Evolutionary conservation across 2,888 invertebrate genomes (phyloP).

Genomic region (Andrena marginata): DNA sequence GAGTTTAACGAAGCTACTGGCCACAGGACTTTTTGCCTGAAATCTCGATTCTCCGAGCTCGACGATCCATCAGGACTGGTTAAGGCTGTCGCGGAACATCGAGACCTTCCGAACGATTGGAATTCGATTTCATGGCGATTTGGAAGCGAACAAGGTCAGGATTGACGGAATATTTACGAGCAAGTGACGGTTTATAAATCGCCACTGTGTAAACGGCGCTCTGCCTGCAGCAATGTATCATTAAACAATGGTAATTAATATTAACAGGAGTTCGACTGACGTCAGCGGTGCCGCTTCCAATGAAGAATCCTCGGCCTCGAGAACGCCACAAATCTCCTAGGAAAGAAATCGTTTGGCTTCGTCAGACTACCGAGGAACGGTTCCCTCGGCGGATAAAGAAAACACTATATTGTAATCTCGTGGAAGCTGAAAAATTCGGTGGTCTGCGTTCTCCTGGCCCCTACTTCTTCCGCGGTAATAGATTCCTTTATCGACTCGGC

Average conservation of each 20-base stretch:
- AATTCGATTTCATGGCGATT: too few relatives aligned
- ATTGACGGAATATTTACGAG: too few relatives aligned
- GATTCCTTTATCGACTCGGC: constrained; percentile 79
- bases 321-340: constrained; percentile 51
- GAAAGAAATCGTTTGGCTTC: constrained; percentile 31
- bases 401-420: constrained; percentile 69
- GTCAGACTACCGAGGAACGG: constrained; percentile 24
- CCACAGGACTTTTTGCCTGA: too few relatives aligned
- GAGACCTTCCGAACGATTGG: too few relatives aligned
- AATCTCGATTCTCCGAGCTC: too few relatives aligned
- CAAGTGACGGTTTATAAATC: too few relatives aligned
- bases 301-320: constrained; percentile 17
- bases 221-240: neutral
- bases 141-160: neutral
- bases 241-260: constrained; percentile 49
- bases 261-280: constrained; percentile 52
- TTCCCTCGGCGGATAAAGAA: constrained; percentile 62
- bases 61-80: too few relatives aligned
- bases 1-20: too few relatives aligned
- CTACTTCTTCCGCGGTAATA: constrained; percentile 71
- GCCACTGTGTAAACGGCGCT: constrained; percentile 4
- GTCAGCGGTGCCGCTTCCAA: constrained; percentile 53
- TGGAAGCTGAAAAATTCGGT: constrained; percentile 68
- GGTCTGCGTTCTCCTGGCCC: constrained; percentile 33
- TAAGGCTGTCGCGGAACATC: too few relatives aligned